Base-by-base conservation (phyloP, 2,888 invertebrate species). In the Rugalucina vietnamica region DNA sequence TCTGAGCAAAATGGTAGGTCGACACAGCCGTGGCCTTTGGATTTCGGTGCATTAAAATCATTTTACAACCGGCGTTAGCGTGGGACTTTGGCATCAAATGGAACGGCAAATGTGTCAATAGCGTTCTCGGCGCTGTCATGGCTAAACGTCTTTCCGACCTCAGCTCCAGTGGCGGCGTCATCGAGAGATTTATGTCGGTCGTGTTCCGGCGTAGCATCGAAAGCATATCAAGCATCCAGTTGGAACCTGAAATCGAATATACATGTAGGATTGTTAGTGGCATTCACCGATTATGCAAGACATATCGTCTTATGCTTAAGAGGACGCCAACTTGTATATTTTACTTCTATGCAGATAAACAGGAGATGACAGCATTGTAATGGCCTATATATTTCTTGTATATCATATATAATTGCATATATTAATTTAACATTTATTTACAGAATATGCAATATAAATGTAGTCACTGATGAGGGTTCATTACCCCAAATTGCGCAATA, bases 11-110 rank as follows among this genome's bases (percentile, higher is more conserved):
- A 70, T 36, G 70, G 24, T 36, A 70, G 4, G 70, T 70, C 8
- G 70, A 70, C 5, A 70, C 70, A 36, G 21, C 70, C 8, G 70
- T 70, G 24, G 32, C 70, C 37, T 70, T 70, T 24, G 70, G 70
- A 24, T 70, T 70, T 3, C 70, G 70, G 21, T 14, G 14, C 21
- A 70, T n/a, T 24, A 70, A 21, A 12, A 70, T 70, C 18, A 70
- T 70, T 70, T 70, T 70, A 1, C 70, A 34, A 8, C 70, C 37
- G 4, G 1, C n/a, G 32, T 70, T 36, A 3, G 24, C 39, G 36
- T 70, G 70, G 3, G 36, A 34, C 37, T 70, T 24, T 36, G 70
- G 70, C 70, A 70, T 14, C 3, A 70, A n/a, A 34, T 37, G 70
- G 24, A 36, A 70, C 5, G 70, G 70, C 37, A 70, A 24, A 36